phyloP scores from a whole-genome alignment of 2,888 invertebrate species.

The Omphaloscelis lunosa region DNA sequence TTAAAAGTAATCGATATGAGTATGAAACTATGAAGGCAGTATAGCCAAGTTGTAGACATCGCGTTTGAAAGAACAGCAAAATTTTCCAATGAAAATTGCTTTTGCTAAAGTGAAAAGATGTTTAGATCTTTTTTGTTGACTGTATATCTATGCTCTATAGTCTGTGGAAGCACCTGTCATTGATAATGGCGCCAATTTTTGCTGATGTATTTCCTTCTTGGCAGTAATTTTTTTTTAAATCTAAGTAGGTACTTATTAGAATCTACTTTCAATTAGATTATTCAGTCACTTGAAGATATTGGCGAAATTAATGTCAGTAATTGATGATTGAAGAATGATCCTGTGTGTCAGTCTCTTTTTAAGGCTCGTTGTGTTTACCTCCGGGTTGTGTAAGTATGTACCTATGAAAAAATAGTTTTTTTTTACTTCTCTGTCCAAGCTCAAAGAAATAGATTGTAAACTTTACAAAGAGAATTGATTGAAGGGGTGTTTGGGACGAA shows the following conservation, averaged over 20 bases:
- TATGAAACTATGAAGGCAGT: neutral
- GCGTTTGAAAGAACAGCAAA: neutral
- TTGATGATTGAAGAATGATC: constrained; percentile 4
- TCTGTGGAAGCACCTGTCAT: neutral
- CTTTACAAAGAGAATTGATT: constrained; percentile 51
- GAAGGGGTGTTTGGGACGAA: constrained; percentile 11
- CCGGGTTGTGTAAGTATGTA: neutral
- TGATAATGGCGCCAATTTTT: constrained; percentile 4
- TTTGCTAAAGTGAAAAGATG: neutral
- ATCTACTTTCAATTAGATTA: neutral
- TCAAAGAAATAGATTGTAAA: constrained; percentile 58
- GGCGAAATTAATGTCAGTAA: neutral
- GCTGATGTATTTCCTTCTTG: neutral
- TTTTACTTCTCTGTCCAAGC: constrained; percentile 58
- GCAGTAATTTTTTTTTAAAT: neutral
- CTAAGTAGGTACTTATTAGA: too few relatives aligned
- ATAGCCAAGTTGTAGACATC: neutral
- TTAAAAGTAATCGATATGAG: neutral
- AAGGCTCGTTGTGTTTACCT: neutral
- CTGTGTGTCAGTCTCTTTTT: neutral
- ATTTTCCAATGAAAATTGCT: neutral
- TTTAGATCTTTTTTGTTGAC: neutral
- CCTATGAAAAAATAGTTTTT: neutral
- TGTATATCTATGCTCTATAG: neutral
- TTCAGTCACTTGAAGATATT: neutral